phyloP scores from a whole-genome alignment of 2,797 vertebrate genomes.

The Pteronotus mesoamericanus region DNA sequence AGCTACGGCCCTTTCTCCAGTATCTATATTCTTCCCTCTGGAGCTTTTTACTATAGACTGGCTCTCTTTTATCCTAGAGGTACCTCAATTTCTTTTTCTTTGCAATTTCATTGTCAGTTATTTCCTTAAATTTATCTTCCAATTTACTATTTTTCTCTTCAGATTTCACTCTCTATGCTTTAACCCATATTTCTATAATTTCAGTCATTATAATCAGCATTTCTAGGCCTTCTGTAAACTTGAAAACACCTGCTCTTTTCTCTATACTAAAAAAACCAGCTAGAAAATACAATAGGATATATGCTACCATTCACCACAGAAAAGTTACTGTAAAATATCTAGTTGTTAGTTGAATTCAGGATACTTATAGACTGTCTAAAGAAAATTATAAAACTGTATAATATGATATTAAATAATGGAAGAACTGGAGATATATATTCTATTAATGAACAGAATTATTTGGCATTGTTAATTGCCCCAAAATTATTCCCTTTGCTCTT shows the following conservation, averaged over 20 bases:
- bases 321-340: background rate
- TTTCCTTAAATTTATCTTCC: background rate
- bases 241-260: background rate
- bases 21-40: background rate
- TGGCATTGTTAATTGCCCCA: background rate
- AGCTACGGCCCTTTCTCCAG: background rate
- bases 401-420: background rate
- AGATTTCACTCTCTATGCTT: background rate
- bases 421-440: background rate
- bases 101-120: background rate
- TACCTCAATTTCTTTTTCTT: background rate
- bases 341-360: background rate
- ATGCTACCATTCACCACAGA: background rate
- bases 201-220: background rate
- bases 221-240: background rate
- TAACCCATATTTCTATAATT: background rate
- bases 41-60: background rate
- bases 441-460: background rate
- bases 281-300: background rate
- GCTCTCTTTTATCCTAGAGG: background rate
- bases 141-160: background rate
- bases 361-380: background rate
- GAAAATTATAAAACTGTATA: background rate
- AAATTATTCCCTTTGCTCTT: background rate
- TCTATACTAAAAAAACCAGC: background rate